A percentile compares a stretch with the other conserved stretches of the same genome.
Evolutionary conservation across 2,888 invertebrate genomes (phyloP).

Genomic region (Julus scanicus): DNA sequence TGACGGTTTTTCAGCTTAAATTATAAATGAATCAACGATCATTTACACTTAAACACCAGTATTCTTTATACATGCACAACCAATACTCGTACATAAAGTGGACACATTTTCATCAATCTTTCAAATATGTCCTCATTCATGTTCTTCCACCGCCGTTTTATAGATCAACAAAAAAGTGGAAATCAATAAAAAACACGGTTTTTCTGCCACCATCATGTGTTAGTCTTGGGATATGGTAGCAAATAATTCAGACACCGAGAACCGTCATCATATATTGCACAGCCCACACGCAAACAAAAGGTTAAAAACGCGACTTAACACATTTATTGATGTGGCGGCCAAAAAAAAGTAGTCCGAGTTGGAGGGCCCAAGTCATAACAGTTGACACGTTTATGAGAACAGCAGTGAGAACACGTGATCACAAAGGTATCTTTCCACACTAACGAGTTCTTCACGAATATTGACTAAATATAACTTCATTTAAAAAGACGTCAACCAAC

Average conservation of each 20-base stretch:
- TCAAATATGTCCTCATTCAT: background rate
- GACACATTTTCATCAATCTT: slow-evolving; percentile 26
- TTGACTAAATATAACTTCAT: too few species aligned
- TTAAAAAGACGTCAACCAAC: too few species aligned
- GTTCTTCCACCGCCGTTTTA: background rate
- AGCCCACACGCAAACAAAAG: background rate
- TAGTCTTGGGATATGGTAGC: background rate
- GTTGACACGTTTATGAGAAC: background rate
- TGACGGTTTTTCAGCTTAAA: background rate
- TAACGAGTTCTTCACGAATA: too few species aligned
- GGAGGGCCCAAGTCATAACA: background rate
- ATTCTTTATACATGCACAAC: background rate
- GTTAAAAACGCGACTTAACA: background rate
- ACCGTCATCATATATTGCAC: background rate
- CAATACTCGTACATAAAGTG: background rate
- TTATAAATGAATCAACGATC: background rate
- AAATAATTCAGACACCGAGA: background rate
- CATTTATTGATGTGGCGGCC: background rate
- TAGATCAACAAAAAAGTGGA: background rate
- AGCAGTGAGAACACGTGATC: too few species aligned
- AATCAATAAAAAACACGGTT: background rate
- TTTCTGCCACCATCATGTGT: background rate
- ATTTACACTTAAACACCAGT: background rate
- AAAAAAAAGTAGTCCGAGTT: background rate
- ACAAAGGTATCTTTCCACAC: too few species aligned